phyloP scores from a whole-genome alignment of 1,140 invertebrate genomes.

The Holotrichia oblita region DNA sequence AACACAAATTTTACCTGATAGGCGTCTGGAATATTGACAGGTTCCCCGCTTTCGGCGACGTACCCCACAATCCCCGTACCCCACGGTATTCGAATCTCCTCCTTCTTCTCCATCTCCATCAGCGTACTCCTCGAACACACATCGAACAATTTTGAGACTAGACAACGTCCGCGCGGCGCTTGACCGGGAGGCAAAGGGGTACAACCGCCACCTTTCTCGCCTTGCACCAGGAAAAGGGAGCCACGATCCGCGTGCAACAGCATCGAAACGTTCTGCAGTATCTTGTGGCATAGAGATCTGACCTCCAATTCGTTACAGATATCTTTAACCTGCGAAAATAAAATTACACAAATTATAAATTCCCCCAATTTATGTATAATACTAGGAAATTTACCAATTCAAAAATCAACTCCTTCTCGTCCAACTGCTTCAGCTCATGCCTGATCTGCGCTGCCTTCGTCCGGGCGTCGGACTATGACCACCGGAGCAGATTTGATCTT shows the following conservation, averaged over 20 bases:
- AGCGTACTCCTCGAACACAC: constrained; percentile 90
- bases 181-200: constrained; percentile 53
- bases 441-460: constrained; percentile 75
- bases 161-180: constrained; percentile 65
- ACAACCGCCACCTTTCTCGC: constrained; percentile 65
- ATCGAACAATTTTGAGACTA: constrained; percentile 95
- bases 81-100: constrained; percentile 92
- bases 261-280: constrained; percentile 93
- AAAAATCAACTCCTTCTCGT: constrained; percentile 95
- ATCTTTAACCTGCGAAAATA: constrained; percentile 80
- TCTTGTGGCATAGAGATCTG: constrained; percentile 93
- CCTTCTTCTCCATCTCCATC: constrained; percentile 89
- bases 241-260: constrained; percentile 91
- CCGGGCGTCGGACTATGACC: constrained; percentile 62
- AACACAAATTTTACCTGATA: constrained; percentile 95
- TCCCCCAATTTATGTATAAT: too few species aligned
- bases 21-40: constrained; percentile 94
- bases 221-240: constrained; percentile 92
- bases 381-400: constrained; percentile 91
- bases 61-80: constrained; percentile 92
- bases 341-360: too few species aligned
- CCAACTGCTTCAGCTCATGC: constrained; percentile 85
- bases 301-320: constrained; percentile 97
- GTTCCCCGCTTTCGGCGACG: constrained; percentile 91
- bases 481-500: constrained; percentile 50